Evolutionary conservation across 2,888 invertebrate genomes (phyloP).

Genomic region (Aspidapion aeneum): DNA sequence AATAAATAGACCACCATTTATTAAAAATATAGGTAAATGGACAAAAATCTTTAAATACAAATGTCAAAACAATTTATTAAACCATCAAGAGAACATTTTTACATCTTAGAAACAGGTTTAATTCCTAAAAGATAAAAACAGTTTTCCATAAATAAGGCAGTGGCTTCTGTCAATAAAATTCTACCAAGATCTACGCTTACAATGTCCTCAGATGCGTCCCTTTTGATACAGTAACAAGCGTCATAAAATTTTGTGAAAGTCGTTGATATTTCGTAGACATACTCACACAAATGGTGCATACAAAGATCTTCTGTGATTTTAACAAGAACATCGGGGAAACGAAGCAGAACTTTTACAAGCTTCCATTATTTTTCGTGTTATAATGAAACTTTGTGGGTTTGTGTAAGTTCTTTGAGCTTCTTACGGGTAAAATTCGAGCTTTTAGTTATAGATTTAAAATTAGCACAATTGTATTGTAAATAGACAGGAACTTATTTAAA

Average conservation of each 20-base stretch:
- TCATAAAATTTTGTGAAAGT: constrained; percentile 97
- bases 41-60: too few species aligned
- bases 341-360: constrained; percentile 79
- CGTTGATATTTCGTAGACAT: constrained; percentile 90
- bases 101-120: constrained; percentile 91
- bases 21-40: too few species aligned
- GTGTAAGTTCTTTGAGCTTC: constrained; percentile 58
- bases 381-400: constrained; percentile 61
- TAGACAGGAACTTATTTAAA: too few species aligned
- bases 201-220: constrained; percentile 76
- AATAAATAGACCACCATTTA: too few species aligned
- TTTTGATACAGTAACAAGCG: constrained; percentile 95
- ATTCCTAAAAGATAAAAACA: constrained; percentile 91
- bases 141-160: constrained; percentile 81
- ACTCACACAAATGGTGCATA: constrained; percentile 90
- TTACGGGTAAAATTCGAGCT: constrained; percentile 66
- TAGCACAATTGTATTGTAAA: constrained; percentile 88
- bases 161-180: constrained; percentile 88
- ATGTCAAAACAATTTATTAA: too few species aligned
- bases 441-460: constrained; percentile 83
- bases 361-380: constrained; percentile 94
- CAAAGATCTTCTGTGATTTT: constrained; percentile 79
- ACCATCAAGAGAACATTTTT: too few species aligned
- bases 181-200: constrained; percentile 81
- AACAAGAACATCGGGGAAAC: constrained; percentile 83